These are phyloP conservation scores for Tauraco hartlaubi DNA, from an alignment of 2,797 vertebrate species.

Conservation along the genomic window DNA sequence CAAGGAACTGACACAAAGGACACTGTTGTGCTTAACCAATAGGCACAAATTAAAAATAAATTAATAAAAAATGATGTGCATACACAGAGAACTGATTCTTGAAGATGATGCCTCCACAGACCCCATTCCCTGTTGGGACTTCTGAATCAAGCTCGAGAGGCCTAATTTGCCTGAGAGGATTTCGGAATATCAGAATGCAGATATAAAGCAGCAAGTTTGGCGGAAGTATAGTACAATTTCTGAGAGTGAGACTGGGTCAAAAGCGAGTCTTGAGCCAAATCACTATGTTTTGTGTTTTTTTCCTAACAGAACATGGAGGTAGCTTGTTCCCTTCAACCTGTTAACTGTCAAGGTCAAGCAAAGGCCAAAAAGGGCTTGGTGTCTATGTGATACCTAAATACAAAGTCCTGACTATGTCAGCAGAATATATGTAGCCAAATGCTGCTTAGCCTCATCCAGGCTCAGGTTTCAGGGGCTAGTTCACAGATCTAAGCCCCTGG, in stretches of 20 bases:
- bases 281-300: not conserved
- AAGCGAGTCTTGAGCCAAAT: not conserved
- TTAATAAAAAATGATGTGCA: not conserved
- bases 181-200: not conserved
- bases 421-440: slow-evolving; percentile 60
- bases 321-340: not conserved
- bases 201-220: not conserved
- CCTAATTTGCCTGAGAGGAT: not conserved
- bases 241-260: not conserved
- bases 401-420: slow-evolving; percentile 56
- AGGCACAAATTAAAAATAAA: not conserved
- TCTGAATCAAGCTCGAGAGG: not conserved
- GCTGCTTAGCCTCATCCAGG: slow-evolving; percentile 22
- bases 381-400: slow-evolving; percentile 63
- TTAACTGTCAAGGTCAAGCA: slow-evolving; percentile 65
- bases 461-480: slow-evolving; percentile 67
- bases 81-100: not conserved
- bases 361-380: slow-evolving; percentile 44
- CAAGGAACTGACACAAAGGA: not conserved
- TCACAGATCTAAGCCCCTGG: slow-evolving; percentile 48
- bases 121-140: not conserved
- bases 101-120: not conserved
- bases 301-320: not conserved
- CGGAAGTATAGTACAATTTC: not conserved
- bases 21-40: not conserved